phyloP scores from a whole-genome alignment of 2,797 vertebrate species.

The Botia kubotai region DNA sequence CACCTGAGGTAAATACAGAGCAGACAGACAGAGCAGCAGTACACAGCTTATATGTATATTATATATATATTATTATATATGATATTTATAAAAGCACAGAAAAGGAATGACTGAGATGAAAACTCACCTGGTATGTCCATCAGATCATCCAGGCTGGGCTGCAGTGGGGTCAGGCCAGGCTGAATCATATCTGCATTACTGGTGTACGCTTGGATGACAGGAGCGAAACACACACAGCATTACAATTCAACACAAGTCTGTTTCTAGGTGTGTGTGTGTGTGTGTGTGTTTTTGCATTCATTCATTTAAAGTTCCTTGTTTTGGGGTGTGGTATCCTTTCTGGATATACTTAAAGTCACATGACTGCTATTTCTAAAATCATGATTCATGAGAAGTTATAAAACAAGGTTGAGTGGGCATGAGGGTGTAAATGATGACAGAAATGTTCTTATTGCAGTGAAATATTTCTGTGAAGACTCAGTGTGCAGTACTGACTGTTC shows the following conservation, averaged over 20 bases:
- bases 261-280: neutral
- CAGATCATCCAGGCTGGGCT: slow-evolving; percentile 93
- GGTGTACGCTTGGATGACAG: slow-evolving; percentile 79
- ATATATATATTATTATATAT: no score
- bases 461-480: neutral
- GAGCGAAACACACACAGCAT: neutral
- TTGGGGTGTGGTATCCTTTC: slow-evolving; percentile 52
- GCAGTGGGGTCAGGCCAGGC: slow-evolving; percentile 90
- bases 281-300: neutral
- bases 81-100: neutral
- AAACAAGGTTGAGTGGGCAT: no score
- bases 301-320: slow-evolving; percentile 61
- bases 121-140: slow-evolving; percentile 94
- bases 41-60: no score
- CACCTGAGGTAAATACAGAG: neutral
- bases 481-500: slow-evolving; percentile 79
- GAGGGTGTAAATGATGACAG: neutral
- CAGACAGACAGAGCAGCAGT: neutral
- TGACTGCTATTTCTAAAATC: slow-evolving; percentile 6
- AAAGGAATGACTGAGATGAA: neutral
- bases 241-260: neutral
- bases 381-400: neutral
- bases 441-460: neutral
- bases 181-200: slow-evolving; percentile 98
- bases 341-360: slow-evolving; percentile 35